Evolutionary conservation across 2,113 vertebrate genomes (phyloP).

Genomic region (Elephas maximus): DNA sequence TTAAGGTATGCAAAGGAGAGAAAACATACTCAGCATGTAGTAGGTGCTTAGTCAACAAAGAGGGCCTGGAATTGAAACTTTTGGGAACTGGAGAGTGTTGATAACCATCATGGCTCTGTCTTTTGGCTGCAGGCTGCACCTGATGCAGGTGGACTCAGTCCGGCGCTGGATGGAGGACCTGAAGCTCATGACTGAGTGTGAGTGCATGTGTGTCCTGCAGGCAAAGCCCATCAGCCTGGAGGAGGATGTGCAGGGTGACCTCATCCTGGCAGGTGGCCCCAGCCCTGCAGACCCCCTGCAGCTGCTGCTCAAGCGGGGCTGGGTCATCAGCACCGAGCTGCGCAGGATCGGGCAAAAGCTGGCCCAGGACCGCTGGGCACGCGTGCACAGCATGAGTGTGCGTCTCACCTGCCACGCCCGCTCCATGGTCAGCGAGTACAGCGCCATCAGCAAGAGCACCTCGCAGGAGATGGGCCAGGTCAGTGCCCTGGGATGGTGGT

Average conservation of each 20-base stretch:
- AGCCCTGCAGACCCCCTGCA: slow-evolving; percentile 93
- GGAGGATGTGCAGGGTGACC: slow-evolving; percentile 93
- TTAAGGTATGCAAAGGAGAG: neutral
- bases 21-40: neutral
- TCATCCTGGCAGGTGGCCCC: slow-evolving; percentile 91
- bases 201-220: slow-evolving; percentile 99
- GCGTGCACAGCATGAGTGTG: slow-evolving; percentile 95
- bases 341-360: slow-evolving; percentile 96
- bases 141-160: slow-evolving; percentile 97
- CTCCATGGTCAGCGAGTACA: slow-evolving; percentile 95
- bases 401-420: slow-evolving; percentile 95
- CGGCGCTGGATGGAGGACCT: slow-evolving; percentile 99
- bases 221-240: slow-evolving; percentile 97
- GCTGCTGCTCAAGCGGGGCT: slow-evolving; percentile 94
- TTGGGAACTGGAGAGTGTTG: accelerated
- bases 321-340: slow-evolving; percentile 97
- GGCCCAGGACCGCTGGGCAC: slow-evolving; percentile 96
- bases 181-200: slow-evolving; percentile 98
- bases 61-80: neutral
- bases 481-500: neutral
- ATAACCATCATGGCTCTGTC: neutral
- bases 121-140: slow-evolving; percentile 89
- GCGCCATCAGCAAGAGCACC: slow-evolving; percentile 82
- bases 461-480: slow-evolving; percentile 95
- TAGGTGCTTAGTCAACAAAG: neutral